A percentile compares a stretch with the other conserved stretches of the same genome.
Conservation (phyloP, 2,113 vertebrate species). For the Vimba vimba region DNA sequence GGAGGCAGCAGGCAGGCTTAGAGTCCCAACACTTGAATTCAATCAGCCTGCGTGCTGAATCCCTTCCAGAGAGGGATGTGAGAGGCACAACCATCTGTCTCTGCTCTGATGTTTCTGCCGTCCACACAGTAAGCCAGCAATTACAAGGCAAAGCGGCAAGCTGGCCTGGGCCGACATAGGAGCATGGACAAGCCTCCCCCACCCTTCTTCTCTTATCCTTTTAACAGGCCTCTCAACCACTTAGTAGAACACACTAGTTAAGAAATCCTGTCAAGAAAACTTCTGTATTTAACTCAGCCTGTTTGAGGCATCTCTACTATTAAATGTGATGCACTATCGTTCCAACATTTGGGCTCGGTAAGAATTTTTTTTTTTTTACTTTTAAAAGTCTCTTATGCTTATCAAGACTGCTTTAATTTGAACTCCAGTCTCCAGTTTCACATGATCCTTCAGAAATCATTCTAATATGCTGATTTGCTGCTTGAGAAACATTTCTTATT, state of each 20-base stretch:
- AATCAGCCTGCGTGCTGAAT: slow-evolving; percentile 53
- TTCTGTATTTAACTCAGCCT: background rate
- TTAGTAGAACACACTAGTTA: background rate
- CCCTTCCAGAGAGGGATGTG: slow-evolving; percentile 52
- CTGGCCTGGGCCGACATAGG: slow-evolving; percentile 27
- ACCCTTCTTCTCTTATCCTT: slow-evolving; percentile 1
- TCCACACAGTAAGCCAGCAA: slow-evolving; percentile 57
- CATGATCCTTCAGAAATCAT: no score
- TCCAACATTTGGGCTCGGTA: background rate
- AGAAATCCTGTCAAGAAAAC: background rate
- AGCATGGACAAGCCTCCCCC: slow-evolving; percentile 20
- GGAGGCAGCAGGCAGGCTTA: slow-evolving; percentile 47
- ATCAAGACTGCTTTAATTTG: background rate
- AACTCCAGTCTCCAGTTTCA: background rate
- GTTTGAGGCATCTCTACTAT: background rate
- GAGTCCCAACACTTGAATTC: slow-evolving; percentile 57
- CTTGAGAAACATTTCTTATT: no score
- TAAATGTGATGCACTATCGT: background rate
- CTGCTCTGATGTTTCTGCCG: slow-evolving; percentile 54
- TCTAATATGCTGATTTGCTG: no score
- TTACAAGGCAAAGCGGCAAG: slow-evolving; percentile 51
- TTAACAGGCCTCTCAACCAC: background rate
- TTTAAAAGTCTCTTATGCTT: background rate
- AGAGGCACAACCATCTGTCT: slow-evolving; percentile 60
- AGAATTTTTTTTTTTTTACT: background rate